Percentiles rank a stretch among this genome's conserved stretches.
Evolutionary conservation across 2,113 vertebrate genomes (phyloP).

Genomic region (Ceyx melanurus): DNA sequence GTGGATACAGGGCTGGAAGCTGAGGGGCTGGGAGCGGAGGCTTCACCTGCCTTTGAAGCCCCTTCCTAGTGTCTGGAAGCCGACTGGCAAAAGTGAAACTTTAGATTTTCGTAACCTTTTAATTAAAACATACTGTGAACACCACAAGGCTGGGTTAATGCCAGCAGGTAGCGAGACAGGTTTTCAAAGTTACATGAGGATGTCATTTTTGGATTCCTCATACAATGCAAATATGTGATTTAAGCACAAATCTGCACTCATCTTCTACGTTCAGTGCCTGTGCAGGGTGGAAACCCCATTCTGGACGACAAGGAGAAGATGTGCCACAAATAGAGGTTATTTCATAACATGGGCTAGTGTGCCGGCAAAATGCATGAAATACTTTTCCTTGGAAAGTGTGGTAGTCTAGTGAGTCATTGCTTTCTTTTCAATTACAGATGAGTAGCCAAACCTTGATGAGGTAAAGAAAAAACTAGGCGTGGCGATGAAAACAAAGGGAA

Average conservation of each 20-base stretch:
- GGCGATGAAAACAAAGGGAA: conserved; percentile 55
- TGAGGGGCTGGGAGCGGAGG: accelerated
- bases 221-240: accelerated
- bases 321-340: neutral
- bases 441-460: conserved; percentile 4
- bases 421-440: conserved; percentile 47
- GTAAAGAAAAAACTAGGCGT: conserved; percentile 60
- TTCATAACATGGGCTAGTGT: neutral
- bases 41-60: neutral
- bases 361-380: neutral
- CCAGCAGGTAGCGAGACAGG: neutral
- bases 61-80: neutral
- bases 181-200: accelerated
- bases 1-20: neutral
- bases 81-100: neutral
- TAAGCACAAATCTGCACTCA: neutral
- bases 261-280: accelerated
- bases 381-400: conserved; percentile 40
- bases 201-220: neutral
- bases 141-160: neutral
- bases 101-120: neutral
- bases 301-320: neutral
- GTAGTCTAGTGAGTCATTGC: conserved; percentile 47
- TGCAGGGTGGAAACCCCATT: neutral
- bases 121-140: neutral